Evolutionary conservation across 2,113 vertebrate species (phyloP).

Genomic region (Peromyscus leucopus): DNA sequence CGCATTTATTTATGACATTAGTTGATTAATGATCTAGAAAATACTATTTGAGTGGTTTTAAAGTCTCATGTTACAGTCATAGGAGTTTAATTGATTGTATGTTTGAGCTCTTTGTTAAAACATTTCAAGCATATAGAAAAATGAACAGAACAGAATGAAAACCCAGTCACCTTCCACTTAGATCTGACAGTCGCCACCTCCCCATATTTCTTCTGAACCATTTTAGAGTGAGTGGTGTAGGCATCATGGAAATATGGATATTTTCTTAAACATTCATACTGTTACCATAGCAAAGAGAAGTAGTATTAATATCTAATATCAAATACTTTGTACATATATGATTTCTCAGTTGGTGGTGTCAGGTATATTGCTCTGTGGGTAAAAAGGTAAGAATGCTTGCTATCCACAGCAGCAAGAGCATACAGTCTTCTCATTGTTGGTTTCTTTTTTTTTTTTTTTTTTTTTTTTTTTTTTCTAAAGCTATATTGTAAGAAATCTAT

Average conservation of each 20-base stretch:
- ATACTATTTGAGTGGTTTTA: not conserved
- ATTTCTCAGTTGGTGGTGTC: not conserved
- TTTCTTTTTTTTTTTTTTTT: not conserved
- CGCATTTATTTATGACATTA: not conserved
- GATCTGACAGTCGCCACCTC: not conserved
- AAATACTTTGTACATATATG: not conserved
- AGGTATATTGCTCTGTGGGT: not conserved
- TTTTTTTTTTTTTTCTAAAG: not conserved
- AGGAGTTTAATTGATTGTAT: slow-evolving; percentile 17
- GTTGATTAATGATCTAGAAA: not conserved
- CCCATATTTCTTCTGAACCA: not conserved
- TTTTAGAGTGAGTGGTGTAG: slow-evolving; percentile 1
- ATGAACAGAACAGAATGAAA: not conserved
- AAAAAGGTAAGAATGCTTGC: not conserved
- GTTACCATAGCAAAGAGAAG: not conserved
- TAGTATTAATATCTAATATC: not conserved
- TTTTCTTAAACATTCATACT: not conserved
- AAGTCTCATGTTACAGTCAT: not conserved
- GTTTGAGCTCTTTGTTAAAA: slow-evolving; percentile 53
- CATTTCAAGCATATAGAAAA: not conserved
- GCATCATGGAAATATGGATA: not conserved
- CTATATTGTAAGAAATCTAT: not conserved
- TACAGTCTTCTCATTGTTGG: not conserved
- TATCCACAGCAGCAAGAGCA: not conserved
- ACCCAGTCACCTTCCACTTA: not conserved